These are phyloP conservation scores for Phalloptychus januarius DNA, from an alignment of 2,797 vertebrate species.

Conservation along the genomic window DNA sequence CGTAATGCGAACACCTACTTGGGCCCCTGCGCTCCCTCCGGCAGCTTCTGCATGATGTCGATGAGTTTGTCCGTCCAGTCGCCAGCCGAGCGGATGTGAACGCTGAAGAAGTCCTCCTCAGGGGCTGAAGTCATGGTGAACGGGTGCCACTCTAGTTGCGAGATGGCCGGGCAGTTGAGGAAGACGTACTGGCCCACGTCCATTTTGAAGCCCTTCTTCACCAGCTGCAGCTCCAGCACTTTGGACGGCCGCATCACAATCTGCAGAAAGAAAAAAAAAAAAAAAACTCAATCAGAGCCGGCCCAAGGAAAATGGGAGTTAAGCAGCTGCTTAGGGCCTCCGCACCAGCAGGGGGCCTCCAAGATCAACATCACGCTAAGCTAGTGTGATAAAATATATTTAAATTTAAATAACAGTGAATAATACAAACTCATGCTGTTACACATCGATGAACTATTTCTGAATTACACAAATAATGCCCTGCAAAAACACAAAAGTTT, in stretches of 20 bases:
- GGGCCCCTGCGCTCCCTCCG: slow-evolving; percentile 79
- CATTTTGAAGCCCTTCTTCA: slow-evolving; percentile 89
- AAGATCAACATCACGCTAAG: too few relatives aligned
- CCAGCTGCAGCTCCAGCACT: slow-evolving; percentile 91
- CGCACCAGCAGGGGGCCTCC: too few relatives aligned
- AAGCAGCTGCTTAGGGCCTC: too few relatives aligned
- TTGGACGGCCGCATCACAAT: slow-evolving; percentile 89
- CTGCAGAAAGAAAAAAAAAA: slow-evolving; percentile 57
- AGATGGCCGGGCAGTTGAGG: slow-evolving; percentile 89
- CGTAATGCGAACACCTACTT: slow-evolving; percentile 73
- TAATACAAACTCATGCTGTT: too few relatives aligned
- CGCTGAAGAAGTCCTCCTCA: slow-evolving; percentile 89
- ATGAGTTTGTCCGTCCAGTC: slow-evolving; percentile 91
- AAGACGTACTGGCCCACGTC: slow-evolving; percentile 94
- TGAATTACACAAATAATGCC: too few relatives aligned
- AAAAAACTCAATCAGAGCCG: neutral
- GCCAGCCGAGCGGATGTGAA: slow-evolving; percentile 87
- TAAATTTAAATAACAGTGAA: too few relatives aligned
- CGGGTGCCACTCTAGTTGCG: slow-evolving; percentile 91
- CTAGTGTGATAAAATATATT: too few relatives aligned
- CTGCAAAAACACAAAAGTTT: too few relatives aligned
- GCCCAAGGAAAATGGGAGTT: too few relatives aligned
- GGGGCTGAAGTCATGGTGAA: slow-evolving; percentile 94
- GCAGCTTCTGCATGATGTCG: slow-evolving; percentile 74
- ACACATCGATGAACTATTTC: too few relatives aligned